Evolutionary conservation across 2,797 vertebrate genomes (phyloP).

Genomic region (Synaphobranchus kaupii): DNA sequence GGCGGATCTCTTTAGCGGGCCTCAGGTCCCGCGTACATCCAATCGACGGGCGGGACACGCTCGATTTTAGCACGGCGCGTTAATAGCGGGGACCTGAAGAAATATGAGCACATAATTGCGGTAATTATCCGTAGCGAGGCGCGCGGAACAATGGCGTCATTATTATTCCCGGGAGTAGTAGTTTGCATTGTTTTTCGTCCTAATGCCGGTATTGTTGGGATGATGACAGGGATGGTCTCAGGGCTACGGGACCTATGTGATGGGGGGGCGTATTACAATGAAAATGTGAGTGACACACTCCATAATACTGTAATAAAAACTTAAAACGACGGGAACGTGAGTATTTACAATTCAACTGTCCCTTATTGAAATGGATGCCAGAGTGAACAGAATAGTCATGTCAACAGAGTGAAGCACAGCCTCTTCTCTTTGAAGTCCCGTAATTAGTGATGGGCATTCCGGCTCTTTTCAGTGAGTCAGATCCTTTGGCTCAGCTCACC

Average conservation of each 20-base stretch:
- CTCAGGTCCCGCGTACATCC: neutral
- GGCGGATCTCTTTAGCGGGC: neutral
- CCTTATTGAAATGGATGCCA: neutral
- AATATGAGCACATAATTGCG: neutral
- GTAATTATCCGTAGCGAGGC: neutral
- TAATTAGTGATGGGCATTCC: too few species aligned
- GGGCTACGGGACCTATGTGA: neutral
- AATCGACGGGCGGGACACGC: neutral
- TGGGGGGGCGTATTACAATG: neutral
- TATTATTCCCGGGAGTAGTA: neutral
- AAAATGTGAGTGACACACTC: neutral
- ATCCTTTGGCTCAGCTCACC: too few species aligned
- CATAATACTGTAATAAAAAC: neutral
- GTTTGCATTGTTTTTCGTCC: neutral
- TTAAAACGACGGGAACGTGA: neutral
- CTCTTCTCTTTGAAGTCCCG: constrained; percentile 81
- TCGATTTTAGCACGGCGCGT: neutral
- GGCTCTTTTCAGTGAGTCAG: too few species aligned
- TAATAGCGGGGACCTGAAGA: neutral
- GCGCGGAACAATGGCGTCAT: neutral
- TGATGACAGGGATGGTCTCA: neutral
- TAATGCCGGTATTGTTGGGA: neutral
- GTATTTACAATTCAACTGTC: neutral
- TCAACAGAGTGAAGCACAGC: constrained; percentile 66
- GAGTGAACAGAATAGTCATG: neutral